phyloP scores from a whole-genome alignment of 1,140 invertebrate species.

The Plutomurus gul region DNA sequence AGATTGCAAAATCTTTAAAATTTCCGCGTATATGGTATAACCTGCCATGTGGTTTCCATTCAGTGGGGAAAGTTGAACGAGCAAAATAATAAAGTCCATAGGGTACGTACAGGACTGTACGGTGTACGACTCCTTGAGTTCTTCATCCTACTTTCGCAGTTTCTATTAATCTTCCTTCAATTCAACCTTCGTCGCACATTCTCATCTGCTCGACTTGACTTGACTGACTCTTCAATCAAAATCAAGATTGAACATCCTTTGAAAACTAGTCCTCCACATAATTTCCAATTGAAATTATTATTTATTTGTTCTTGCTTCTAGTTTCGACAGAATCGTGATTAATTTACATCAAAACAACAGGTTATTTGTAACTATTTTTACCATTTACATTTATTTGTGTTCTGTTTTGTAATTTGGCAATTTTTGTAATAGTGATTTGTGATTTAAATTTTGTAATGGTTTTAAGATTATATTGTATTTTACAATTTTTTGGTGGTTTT shows the following conservation, averaged over 20 bases:
- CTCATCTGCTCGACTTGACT: not conserved
- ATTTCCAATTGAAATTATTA: not conserved
- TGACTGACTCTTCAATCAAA: not conserved
- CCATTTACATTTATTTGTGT: too few species aligned
- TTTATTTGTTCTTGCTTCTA: not conserved
- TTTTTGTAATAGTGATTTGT: too few species aligned
- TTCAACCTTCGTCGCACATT: not conserved
- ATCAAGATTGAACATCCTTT: not conserved
- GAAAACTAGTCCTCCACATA: not conserved
- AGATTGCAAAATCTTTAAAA: not conserved
- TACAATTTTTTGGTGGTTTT: too few species aligned
- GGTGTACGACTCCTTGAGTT: not conserved
- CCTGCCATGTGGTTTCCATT: not conserved
- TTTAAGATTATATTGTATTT: too few species aligned
- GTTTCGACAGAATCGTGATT: not conserved
- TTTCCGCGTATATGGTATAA: not conserved
- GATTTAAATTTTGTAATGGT: too few species aligned
- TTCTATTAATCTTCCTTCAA: not conserved
- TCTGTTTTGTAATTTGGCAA: too few species aligned
- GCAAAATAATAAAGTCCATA: not conserved
- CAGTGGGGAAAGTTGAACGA: not conserved
- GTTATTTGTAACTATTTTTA: too few species aligned
- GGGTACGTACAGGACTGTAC: not conserved
- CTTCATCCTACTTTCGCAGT: not conserved
- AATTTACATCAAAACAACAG: not conserved